phyloP scores from a whole-genome alignment of 53 echinoderm and acorn worm species.

The Patiria pectinifera region DNA sequence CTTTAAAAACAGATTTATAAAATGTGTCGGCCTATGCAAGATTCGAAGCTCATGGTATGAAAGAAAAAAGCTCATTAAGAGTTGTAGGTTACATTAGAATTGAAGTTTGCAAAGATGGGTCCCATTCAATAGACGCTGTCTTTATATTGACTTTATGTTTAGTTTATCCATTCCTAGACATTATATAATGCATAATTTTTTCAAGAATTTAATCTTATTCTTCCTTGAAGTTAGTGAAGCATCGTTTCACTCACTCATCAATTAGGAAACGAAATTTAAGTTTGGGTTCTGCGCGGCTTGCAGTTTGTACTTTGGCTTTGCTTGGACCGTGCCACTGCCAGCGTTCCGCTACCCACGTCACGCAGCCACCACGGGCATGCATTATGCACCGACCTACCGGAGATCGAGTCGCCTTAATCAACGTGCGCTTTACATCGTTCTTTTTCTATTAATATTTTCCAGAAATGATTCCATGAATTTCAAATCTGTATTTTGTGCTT shows the following conservation, averaged over 20 bases:
- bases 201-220: not conserved
- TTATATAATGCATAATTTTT: too few relatives aligned
- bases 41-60: not conserved
- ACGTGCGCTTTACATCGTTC: not conserved
- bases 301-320: not conserved
- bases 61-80: too few relatives aligned
- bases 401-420: not conserved
- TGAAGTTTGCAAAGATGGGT: too few relatives aligned
- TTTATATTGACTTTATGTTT: not conserved
- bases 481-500: slow-evolving; percentile 14
- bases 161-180: too few relatives aligned
- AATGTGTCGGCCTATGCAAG: not conserved
- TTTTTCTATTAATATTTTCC: slow-evolving; percentile 43
- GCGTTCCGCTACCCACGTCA: not conserved
- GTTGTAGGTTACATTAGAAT: too few relatives aligned
- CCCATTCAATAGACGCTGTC: too few relatives aligned
- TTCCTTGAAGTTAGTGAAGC: not conserved
- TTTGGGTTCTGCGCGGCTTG: not conserved
- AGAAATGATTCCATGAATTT: slow-evolving; percentile 38
- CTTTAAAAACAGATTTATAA: not conserved
- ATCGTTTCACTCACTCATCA: not conserved
- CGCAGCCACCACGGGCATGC: not conserved
- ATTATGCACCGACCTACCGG: not conserved
- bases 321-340: not conserved
- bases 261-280: not conserved